Evolutionary conservation across 2,888 invertebrate genomes (phyloP).

Genomic region (Myathropa florea): DNA sequence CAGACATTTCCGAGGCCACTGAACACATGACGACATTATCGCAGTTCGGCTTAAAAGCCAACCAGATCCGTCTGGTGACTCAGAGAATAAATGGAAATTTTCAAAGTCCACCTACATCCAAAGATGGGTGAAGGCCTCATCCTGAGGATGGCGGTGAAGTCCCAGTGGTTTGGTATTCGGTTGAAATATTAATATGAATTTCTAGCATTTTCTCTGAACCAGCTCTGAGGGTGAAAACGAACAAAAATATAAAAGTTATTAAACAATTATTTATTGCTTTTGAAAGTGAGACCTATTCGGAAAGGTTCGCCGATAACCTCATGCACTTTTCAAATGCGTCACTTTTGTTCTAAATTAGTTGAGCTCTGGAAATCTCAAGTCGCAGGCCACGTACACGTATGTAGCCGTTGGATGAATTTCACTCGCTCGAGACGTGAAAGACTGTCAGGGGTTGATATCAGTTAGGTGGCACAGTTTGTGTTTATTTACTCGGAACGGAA

Average conservation of each 20-base stretch:
- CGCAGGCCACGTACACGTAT: background rate
- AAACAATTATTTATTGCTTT: conserved; percentile 3
- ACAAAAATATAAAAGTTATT: background rate
- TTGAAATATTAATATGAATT: background rate
- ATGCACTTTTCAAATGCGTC: conserved; percentile 8
- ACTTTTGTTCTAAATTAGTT: background rate
- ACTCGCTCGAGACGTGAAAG: background rate
- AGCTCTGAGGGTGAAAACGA: background rate
- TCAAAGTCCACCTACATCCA: background rate
- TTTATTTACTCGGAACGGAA: background rate
- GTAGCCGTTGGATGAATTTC: background rate
- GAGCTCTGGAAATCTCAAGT: background rate
- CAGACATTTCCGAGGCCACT: conserved; percentile 1
- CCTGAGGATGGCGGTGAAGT: background rate
- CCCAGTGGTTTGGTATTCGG: conserved; percentile 1
- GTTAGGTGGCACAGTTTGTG: background rate
- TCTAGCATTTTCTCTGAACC: background rate
- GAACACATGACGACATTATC: background rate
- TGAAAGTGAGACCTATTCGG: background rate
- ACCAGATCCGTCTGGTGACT: conserved; percentile 6
- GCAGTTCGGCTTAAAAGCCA: background rate
- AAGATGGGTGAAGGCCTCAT: background rate
- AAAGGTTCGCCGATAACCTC: conserved; percentile 12
- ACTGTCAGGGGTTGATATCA: background rate
- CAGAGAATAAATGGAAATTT: background rate